Conservation (phyloP, 2,888 invertebrate genomes). For the Clistopyga incitator region DNA sequence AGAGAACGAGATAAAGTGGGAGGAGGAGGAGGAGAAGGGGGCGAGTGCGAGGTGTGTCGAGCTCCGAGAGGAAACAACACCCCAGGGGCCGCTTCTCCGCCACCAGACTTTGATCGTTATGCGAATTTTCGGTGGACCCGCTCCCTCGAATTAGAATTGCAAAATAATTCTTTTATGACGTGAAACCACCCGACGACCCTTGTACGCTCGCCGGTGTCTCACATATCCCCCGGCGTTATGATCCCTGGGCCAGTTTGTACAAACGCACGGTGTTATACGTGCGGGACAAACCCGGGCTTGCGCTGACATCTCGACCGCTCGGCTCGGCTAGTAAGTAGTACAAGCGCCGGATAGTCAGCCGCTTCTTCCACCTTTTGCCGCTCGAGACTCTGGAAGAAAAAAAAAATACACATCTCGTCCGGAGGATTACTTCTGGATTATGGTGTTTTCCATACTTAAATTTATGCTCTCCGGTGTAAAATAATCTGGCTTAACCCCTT, state of each 20-base stretch:
- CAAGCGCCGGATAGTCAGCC: slow-evolving; percentile 52
- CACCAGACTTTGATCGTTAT: slow-evolving; percentile 69
- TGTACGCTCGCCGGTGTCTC: slow-evolving; percentile 43
- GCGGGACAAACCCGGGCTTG: background rate
- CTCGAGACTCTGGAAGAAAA: slow-evolving; percentile 1
- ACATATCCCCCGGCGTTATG: slow-evolving; percentile 52
- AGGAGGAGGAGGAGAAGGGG: slow-evolving; percentile 12
- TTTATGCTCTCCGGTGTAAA: background rate
- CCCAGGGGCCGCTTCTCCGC: slow-evolving; percentile 68
- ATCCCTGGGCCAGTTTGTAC: slow-evolving; percentile 8
- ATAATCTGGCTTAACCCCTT: background rate
- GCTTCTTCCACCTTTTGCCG: slow-evolving; percentile 34
- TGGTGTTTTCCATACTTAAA: slow-evolving; percentile 3
- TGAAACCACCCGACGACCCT: slow-evolving; percentile 68
- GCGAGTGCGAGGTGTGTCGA: slow-evolving; percentile 32
- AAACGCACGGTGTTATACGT: slow-evolving; percentile 23
- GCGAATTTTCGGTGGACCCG: slow-evolving; percentile 69
- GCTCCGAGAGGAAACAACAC: slow-evolving; percentile 64
- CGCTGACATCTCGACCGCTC: no score
- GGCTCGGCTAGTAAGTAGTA: slow-evolving; percentile 34
- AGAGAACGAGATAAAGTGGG: background rate
- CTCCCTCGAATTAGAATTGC: slow-evolving; percentile 68
- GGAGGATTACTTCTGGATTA: slow-evolving; percentile 11
- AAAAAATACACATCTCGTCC: background rate
- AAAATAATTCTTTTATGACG: slow-evolving; percentile 70